phyloP scores from a whole-genome alignment of 1,140 invertebrate species.

The Musca vetustissima region DNA sequence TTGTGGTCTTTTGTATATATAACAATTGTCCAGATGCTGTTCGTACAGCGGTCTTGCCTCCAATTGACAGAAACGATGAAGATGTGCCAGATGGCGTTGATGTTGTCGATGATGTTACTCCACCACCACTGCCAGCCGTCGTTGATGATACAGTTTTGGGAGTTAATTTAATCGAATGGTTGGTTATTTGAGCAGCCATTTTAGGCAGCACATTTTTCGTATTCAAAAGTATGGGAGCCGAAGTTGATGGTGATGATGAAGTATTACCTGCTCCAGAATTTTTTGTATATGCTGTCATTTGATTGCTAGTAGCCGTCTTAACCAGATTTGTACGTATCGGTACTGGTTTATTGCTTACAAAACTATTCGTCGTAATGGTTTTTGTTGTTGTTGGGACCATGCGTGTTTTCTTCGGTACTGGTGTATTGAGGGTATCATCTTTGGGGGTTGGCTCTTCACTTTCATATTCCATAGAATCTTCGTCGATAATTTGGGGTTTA shows the following conservation, averaged over 20 bases:
- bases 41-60: slow-evolving; percentile 26
- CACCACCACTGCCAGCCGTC: not conserved
- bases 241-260: not conserved
- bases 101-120: not conserved
- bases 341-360: not conserved
- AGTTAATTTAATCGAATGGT: slow-evolving; percentile 21
- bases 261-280: not conserved
- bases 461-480: slow-evolving; percentile 30
- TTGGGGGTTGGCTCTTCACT: slow-evolving; percentile 3
- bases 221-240: slow-evolving; percentile 22
- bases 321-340: not conserved
- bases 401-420: slow-evolving; percentile 35
- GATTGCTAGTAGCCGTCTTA: too few species aligned
- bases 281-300: too few species aligned
- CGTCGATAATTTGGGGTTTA: slow-evolving; percentile 27
- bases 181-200: not conserved
- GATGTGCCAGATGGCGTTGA: not conserved
- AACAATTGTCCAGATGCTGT: slow-evolving; percentile 29
- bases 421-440: slow-evolving; percentile 44
- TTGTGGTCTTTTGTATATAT: slow-evolving; percentile 27
- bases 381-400: not conserved
- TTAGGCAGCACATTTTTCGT: slow-evolving; percentile 28
- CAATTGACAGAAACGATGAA: not conserved
- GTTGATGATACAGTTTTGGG: slow-evolving; percentile 12
- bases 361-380: not conserved